Evolutionary conservation across 2,888 invertebrate species (phyloP).

Genomic region (Luperina testacea): DNA sequence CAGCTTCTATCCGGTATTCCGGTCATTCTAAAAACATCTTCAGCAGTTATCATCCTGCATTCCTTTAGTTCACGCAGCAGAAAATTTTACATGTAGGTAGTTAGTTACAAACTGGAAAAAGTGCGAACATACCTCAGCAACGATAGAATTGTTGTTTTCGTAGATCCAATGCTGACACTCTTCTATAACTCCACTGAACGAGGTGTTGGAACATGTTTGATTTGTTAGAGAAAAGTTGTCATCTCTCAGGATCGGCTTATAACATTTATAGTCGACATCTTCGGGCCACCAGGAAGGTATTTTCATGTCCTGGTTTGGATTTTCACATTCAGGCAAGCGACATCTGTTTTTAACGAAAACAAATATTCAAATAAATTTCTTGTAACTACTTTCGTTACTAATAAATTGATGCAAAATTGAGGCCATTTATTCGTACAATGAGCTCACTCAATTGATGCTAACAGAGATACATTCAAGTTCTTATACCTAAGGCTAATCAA

Average conservation of each 20-base stretch:
- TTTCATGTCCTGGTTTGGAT: slow-evolving; percentile 41
- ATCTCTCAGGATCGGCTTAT: slow-evolving; percentile 73
- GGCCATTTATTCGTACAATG: slow-evolving; percentile 46
- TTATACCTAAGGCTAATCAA: slow-evolving; percentile 20
- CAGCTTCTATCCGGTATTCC: too few relatives aligned
- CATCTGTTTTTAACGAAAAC: slow-evolving; percentile 73
- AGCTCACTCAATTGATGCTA: slow-evolving; percentile 55
- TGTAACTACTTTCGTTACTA: background rate
- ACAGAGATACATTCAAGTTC: slow-evolving; percentile 42
- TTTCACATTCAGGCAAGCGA: slow-evolving; percentile 80
- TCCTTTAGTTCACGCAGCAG: background rate
- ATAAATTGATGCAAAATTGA: slow-evolving; percentile 26
- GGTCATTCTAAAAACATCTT: background rate
- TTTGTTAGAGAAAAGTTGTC: slow-evolving; percentile 66
- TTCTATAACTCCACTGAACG: slow-evolving; percentile 73
- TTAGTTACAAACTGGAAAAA: background rate
- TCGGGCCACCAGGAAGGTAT: slow-evolving; percentile 81
- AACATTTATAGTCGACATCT: slow-evolving; percentile 75
- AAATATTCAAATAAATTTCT: slow-evolving; percentile 8
- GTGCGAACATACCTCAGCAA: slow-evolving; percentile 74
- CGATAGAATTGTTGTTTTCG: slow-evolving; percentile 80
- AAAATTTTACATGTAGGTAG: background rate
- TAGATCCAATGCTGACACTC: slow-evolving; percentile 82
- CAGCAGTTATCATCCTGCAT: background rate
- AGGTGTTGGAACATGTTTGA: slow-evolving; percentile 75